These are phyloP conservation scores for Pygoscelis antarcticus DNA, from an alignment of 2,113 vertebrate genomes.

Conservation along the genomic window DNA sequence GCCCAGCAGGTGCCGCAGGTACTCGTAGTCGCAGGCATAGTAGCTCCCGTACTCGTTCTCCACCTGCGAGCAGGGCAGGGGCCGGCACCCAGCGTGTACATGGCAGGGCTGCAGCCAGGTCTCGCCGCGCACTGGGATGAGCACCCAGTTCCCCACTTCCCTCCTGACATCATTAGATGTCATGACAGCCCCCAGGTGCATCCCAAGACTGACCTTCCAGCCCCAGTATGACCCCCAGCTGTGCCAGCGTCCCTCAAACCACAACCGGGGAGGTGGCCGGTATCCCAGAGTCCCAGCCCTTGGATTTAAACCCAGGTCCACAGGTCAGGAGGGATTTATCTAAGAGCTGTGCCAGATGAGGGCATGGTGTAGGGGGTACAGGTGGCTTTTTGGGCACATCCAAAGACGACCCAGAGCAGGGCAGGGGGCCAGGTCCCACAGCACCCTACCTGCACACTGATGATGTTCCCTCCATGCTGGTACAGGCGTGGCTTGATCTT, in stretches of 20 bases:
- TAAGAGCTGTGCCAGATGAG: neutral
- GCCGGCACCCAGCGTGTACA: neutral
- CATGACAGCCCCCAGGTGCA: rapidly evolving
- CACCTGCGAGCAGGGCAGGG: slow-evolving; percentile 72
- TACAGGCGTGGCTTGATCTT: slow-evolving; percentile 89
- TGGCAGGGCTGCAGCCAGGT: neutral
- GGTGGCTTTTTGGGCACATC: neutral
- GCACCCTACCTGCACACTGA: slow-evolving; percentile 87
- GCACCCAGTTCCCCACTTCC: neutral
- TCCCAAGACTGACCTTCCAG: neutral
- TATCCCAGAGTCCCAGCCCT: neutral
- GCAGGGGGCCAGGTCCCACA: neutral
- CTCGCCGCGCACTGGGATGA: rapidly evolving
- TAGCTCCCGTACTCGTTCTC: slow-evolving; percentile 98
- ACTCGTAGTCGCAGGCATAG: slow-evolving; percentile 85
- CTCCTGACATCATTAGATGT: neutral
- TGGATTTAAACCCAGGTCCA: neutral
- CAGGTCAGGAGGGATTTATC: neutral
- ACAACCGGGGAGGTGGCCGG: neutral
- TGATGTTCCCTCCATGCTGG: slow-evolving; percentile 90
- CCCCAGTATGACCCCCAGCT: neutral
- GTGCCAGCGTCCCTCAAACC: neutral
- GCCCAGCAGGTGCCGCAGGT: slow-evolving; percentile 83
- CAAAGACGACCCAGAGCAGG: neutral
- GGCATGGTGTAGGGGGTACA: neutral